A percentile compares a stretch with the other conserved stretches of the same genome.
phyloP scores from a whole-genome alignment of 2,888 invertebrate species.

The Synergus laeviventris region DNA sequence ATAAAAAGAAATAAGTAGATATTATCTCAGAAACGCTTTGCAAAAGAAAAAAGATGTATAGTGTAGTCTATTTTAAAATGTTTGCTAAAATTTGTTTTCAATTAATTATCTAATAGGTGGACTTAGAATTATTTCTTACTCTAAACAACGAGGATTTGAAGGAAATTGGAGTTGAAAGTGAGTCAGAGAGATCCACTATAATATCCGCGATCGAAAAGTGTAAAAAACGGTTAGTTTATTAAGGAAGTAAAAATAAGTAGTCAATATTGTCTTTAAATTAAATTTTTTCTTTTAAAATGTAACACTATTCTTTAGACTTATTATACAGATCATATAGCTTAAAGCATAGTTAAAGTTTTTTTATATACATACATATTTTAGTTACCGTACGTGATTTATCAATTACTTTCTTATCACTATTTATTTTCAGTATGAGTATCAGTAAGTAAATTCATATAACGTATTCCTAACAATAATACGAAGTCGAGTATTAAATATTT shows the following conservation, averaged over 20 bases:
- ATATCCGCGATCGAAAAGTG: conserved; percentile 9
- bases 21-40: too few species aligned
- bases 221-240: background rate
- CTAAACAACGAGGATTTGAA: conserved; percentile 67
- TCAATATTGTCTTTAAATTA: background rate
- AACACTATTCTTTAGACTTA: background rate
- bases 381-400: background rate
- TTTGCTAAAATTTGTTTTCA: conserved; percentile 12
- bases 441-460: background rate
- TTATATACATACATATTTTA: background rate
- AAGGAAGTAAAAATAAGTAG: background rate
- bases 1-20: background rate
- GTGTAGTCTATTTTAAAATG: background rate
- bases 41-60: background rate
- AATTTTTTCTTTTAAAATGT: background rate
- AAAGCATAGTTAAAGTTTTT: background rate
- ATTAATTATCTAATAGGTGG: conserved; percentile 63
- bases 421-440: background rate
- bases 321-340: background rate
- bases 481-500: background rate
- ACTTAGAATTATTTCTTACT: conserved; percentile 68
- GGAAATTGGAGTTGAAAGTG: conserved; percentile 68
- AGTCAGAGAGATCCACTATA: conserved; percentile 60
- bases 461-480: background rate
- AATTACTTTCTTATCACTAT: background rate